Evolutionary conservation across 2,113 vertebrate species (phyloP).

Genomic region (Cygnus buccinator): DNA sequence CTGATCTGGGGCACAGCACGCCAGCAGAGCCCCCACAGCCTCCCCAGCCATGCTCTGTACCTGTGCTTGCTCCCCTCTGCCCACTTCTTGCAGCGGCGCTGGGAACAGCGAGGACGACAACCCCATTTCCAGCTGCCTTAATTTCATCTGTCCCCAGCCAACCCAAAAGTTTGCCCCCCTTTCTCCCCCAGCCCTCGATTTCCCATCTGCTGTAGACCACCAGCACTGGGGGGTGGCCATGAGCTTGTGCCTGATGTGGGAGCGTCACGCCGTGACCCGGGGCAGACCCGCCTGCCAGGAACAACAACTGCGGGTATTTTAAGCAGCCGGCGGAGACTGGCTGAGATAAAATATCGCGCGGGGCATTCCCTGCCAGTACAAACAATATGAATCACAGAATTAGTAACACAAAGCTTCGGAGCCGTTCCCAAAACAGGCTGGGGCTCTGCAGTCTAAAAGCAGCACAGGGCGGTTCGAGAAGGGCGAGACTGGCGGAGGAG

Average conservation of each 20-base stretch:
- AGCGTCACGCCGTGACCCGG: background rate
- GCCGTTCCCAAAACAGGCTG: conserved; percentile 33
- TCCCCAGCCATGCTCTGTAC: background rate
- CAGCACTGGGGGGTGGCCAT: background rate
- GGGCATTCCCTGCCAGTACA: conserved; percentile 49
- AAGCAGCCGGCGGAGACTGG: conserved; percentile 48
- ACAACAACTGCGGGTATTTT: conserved; percentile 65
- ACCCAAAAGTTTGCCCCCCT: background rate
- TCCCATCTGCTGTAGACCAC: background rate
- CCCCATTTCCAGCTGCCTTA: background rate
- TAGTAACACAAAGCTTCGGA: conserved; percentile 52
- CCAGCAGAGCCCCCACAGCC: background rate
- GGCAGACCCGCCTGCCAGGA: background rate
- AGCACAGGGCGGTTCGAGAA: background rate
- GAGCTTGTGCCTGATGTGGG: background rate
- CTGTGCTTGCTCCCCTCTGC: background rate
- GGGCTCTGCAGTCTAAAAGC: conserved; percentile 1
- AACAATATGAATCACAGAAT: conserved; percentile 66
- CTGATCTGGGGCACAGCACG: conserved; percentile 21
- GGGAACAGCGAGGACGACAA: background rate
- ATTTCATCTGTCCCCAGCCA: background rate
- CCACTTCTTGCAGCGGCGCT: background rate
- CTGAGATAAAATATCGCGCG: conserved; percentile 47
- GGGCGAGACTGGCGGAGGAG: background rate
- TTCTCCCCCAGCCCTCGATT: rapidly evolving